Evolutionary conservation across 2,888 invertebrate species (phyloP).

Genomic region (Drosophila diplacantha): DNA sequence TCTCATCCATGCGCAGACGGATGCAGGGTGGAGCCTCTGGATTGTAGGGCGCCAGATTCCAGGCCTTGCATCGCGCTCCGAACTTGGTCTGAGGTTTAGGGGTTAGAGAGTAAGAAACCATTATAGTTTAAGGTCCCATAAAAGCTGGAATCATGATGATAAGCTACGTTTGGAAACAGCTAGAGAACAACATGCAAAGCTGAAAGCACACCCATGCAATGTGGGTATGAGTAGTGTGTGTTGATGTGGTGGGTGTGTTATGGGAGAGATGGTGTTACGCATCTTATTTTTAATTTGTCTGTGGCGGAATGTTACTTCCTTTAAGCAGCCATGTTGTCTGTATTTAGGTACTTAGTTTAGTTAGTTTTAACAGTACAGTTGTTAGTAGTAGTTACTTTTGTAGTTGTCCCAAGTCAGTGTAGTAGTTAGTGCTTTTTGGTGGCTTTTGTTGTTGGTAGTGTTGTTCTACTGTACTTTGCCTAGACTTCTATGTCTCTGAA

Average conservation of each 20-base stretch:
- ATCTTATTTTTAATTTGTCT: neutral
- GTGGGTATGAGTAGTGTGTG: conserved; percentile 14
- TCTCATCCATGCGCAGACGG: conserved; percentile 82
- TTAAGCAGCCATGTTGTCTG: conserved; percentile 12
- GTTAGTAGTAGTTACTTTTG: conserved; percentile 16
- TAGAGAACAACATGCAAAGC: conserved; percentile 58
- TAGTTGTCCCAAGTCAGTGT: conserved; percentile 14
- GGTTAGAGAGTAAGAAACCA: conserved; percentile 2
- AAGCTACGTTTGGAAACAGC: conserved; percentile 21
- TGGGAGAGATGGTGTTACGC: conserved; percentile 11
- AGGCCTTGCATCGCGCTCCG: conserved; percentile 88
- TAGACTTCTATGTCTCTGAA: conserved; percentile 12
- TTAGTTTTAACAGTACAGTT: conserved; percentile 22
- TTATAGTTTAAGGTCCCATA: neutral
- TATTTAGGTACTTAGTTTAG: conserved; percentile 25
- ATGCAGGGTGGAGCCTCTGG: conserved; percentile 80
- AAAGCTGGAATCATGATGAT: conserved; percentile 76
- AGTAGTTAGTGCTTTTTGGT: conserved; percentile 12
- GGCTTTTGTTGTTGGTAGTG: neutral
- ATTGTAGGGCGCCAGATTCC: conserved; percentile 83
- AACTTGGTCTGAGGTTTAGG: conserved; percentile 84
- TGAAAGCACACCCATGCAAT: conserved; percentile 49
- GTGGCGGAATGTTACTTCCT: conserved; percentile 8
- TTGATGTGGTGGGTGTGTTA: conserved; percentile 13
- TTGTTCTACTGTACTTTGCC: conserved; percentile 20